These are phyloP conservation scores for Deroptyus accipitrinus DNA, from an alignment of 2,113 vertebrate species.

Conservation along the genomic window DNA sequence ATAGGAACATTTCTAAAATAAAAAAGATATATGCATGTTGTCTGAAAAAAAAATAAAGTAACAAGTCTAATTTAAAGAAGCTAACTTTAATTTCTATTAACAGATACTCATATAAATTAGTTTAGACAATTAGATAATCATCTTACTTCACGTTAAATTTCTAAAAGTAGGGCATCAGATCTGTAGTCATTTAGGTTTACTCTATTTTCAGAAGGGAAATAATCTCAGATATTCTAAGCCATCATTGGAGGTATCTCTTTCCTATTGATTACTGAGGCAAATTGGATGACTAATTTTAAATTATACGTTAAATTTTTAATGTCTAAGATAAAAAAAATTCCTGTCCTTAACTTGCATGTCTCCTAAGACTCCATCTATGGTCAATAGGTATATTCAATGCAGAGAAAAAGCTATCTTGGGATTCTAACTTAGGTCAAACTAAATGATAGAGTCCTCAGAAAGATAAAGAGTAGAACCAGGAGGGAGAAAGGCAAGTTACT, in stretches of 20 bases:
- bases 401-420: not conserved
- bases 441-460: not conserved
- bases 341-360: not conserved
- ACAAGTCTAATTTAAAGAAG: not conserved
- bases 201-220: not conserved
- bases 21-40: not conserved
- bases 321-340: not conserved
- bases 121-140: not conserved
- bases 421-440: not conserved
- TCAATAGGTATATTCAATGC: fast-evolving
- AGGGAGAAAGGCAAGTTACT: not conserved
- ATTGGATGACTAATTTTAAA: not conserved
- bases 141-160: not conserved
- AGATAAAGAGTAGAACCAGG: not conserved
- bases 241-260: not conserved
- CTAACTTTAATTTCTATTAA: not conserved
- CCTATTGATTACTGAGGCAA: not conserved
- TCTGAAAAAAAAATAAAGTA: not conserved
- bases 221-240: not conserved
- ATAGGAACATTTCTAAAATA: not conserved
- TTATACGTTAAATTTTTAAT: not conserved
- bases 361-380: not conserved
- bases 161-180: not conserved
- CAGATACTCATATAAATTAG: not conserved
- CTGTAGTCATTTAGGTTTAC: not conserved